These are phyloP conservation scores for Boleophthalmus pectinirostris DNA, from an alignment of 2,113 vertebrate genomes.

Conservation along the genomic window DNA sequence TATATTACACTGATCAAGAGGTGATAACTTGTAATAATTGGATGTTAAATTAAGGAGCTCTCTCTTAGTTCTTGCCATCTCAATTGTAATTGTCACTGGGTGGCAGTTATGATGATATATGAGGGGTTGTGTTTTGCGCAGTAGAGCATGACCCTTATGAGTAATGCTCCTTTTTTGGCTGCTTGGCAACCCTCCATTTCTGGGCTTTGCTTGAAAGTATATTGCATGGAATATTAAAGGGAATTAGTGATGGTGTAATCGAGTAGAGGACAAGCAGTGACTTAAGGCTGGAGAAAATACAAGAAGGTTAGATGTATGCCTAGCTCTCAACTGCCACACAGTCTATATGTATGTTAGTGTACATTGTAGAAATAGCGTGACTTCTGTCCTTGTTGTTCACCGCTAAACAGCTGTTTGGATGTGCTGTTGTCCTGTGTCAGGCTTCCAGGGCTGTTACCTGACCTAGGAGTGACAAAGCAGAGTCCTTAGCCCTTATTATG, in stretches of 20 bases:
- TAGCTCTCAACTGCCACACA: constrained; percentile 10
- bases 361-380: constrained; percentile 4
- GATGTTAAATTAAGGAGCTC: constrained; percentile 99
- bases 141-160: constrained; percentile 94
- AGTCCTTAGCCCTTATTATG: constrained; percentile 76
- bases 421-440: constrained; percentile 29
- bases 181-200: constrained; percentile 84
- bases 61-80: constrained; percentile 97
- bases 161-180: constrained; percentile 89
- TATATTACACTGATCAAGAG: constrained; percentile 99
- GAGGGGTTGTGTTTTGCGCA: constrained; percentile 97
- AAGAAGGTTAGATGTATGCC: constrained; percentile 24
- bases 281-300: constrained; percentile 36
- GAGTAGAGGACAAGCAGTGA: constrained; percentile 28
- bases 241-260: constrained; percentile 67
- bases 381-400: constrained; percentile 16
- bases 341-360: constrained; percentile 35
- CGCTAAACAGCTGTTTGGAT: constrained; percentile 45
- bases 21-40: constrained; percentile 99
- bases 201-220: constrained; percentile 82
- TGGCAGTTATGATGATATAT: constrained; percentile 99
- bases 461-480: constrained; percentile 69
- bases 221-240: constrained; percentile 92
- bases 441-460: constrained; percentile 60
- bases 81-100: constrained; percentile 99